phyloP scores from a whole-genome alignment of 2,888 invertebrate genomes.

The Leptinotarsa peninsularis region DNA sequence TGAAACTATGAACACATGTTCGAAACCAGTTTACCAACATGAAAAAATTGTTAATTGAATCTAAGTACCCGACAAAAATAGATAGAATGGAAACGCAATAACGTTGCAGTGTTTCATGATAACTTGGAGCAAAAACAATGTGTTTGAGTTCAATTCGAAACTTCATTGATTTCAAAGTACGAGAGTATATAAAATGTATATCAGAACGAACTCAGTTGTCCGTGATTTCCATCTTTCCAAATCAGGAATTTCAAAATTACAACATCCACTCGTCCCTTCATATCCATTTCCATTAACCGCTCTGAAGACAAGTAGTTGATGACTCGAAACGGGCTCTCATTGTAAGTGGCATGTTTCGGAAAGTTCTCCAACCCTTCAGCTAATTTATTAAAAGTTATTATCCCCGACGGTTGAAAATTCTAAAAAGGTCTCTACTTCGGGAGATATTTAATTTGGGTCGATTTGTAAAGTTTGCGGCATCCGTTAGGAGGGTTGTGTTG shows the following conservation, averaged over 20 bases:
- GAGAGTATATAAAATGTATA: too few species aligned
- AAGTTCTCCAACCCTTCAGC: constrained; percentile 36
- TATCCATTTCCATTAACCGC: constrained; percentile 14
- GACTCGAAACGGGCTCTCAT: constrained; percentile 25
- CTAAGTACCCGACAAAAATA: too few species aligned
- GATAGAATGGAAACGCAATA: too few species aligned
- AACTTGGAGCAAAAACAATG: too few species aligned
- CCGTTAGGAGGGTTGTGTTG: constrained; percentile 28
- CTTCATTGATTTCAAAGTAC: too few species aligned
- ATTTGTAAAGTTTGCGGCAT: constrained; percentile 34
- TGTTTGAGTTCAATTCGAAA: too few species aligned
- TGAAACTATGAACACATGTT: too few species aligned
- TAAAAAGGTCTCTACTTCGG: constrained; percentile 32
- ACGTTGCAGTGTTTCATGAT: too few species aligned
- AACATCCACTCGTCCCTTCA: not conserved
- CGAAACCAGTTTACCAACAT: too few species aligned
- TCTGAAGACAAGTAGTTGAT: constrained; percentile 10
- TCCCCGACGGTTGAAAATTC: constrained; percentile 31
- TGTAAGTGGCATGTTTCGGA: constrained; percentile 33
- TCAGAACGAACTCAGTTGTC: too few species aligned
- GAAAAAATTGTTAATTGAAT: too few species aligned
- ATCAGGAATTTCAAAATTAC: not conserved
- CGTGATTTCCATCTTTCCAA: not conserved
- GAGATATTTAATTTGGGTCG: constrained; percentile 41
- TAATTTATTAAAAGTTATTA: constrained; percentile 44